Evolutionary conservation across 2,888 invertebrate genomes (phyloP), one percentile per base, ranked within the genome.

Genomic region (Keiferia lycopersicella): DNA sequence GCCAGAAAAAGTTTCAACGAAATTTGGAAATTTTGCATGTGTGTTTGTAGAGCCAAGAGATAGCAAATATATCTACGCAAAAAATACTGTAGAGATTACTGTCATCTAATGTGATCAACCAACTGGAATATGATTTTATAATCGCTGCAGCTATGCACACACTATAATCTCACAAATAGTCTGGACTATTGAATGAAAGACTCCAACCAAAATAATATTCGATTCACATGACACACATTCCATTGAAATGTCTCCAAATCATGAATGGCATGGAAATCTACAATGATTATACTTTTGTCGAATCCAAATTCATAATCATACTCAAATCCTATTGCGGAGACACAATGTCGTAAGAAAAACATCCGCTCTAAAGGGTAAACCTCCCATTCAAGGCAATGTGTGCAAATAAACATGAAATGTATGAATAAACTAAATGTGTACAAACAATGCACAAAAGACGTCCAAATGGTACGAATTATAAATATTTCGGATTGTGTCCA

Each of bases 361-460:
- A 87, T 89, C 84, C 87, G 83, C 69, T 71, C 71, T 61, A 79
- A 84, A 83, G 82, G 83, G 79, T 81, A 72, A 74, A 74, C 64
- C 65, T 67, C 76, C 75, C 76, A 51, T 53, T 76, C 74, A 73
- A 69, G 68, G 79, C 79, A 87, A 85, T 84, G 84, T 88, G 87
- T 83, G 77, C 84, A 86, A 84, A 83, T 83, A 86, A 81, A 79
- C 78, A 76, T 72, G 67, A 53, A 62, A 62, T 72, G 71, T 74
- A 74, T 82, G 84, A 81, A 84, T 85, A 79, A 83, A 83, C 81
- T 82, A 80, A 88, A 89, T 84, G 84, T 91, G 88, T 77, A 87
- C 84, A 88, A 89, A 88, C 87, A 88, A 68, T 68, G 67, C 65
- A 84, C 82, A 84, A 84, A 75, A 71, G 76, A 69, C 64, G 70